These are phyloP conservation scores for Percopsis transmontana DNA, from an alignment of 2,113 vertebrate species.

Conservation along the genomic window DNA sequence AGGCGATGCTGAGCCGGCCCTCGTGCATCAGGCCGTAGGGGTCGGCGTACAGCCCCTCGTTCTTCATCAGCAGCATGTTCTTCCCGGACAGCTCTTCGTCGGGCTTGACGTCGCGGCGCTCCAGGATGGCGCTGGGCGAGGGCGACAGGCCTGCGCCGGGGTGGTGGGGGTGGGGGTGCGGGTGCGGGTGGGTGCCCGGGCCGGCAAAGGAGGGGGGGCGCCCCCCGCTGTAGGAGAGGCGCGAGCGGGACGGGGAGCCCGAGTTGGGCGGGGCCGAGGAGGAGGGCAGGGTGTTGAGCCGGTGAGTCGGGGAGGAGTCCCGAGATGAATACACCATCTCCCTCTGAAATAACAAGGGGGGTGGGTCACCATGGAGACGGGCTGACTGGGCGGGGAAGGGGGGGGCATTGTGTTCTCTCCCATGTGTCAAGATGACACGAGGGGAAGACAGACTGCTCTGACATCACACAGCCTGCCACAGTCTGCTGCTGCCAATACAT, in stretches of 20 bases:
- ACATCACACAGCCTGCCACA: conserved; percentile 16
- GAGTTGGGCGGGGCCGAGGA: conserved; percentile 76
- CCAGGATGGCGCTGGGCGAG: conserved; percentile 96
- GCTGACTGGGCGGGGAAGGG: conserved; percentile 13
- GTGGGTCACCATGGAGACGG: conserved; percentile 52
- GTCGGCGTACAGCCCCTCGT: conserved; percentile 91
- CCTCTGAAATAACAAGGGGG: conserved; percentile 76
- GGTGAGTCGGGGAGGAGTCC: conserved; percentile 94
- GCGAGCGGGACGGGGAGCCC: conserved; percentile 90
- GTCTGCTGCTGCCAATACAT: conserved; percentile 3
- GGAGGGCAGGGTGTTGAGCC: conserved; percentile 89
- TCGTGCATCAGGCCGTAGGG: conserved; percentile 94
- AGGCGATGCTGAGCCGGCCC: conserved; percentile 93
- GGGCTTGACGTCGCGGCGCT: conserved; percentile 94
- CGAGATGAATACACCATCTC: conserved; percentile 96
- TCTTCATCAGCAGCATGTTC: conserved; percentile 93
- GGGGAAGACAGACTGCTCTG: conserved; percentile 2
- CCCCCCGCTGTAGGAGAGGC: conserved; percentile 90
- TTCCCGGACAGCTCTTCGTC: conserved; percentile 93
- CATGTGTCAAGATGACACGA: conserved; percentile 11
- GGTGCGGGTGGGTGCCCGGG: conserved; percentile 71
- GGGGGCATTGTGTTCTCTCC: neutral
- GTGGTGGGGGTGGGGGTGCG: conserved; percentile 75
- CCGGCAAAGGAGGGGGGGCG: conserved; percentile 91
- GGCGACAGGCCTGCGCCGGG: conserved; percentile 84